Evolutionary conservation across 2,797 vertebrate genomes (phyloP).

Genomic region (Gephyroberyx darwinii): DNA sequence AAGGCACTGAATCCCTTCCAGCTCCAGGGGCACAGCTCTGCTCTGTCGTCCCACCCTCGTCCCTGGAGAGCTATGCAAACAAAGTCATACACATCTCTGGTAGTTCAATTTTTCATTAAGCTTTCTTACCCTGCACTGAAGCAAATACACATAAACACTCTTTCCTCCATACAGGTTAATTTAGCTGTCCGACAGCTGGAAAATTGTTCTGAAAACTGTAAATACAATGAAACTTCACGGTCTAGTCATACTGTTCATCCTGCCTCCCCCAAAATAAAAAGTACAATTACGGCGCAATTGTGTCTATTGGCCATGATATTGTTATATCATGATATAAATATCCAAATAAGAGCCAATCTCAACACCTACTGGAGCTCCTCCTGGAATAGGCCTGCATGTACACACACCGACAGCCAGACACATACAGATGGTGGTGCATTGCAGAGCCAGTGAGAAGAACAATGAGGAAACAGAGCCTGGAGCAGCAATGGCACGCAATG

Average conservation of each 20-base stretch:
- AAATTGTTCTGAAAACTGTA: not conserved
- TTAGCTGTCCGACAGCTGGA: not conserved
- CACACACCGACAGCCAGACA: not conserved
- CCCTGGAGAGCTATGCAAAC: too few species aligned
- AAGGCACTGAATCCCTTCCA: too few species aligned
- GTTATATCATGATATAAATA: not conserved
- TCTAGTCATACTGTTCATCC: too few species aligned
- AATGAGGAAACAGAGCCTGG: constrained; percentile 34
- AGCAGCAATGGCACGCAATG: constrained; percentile 29
- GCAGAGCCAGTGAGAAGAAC: constrained; percentile 32
- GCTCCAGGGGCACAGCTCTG: too few species aligned
- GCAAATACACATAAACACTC: not conserved
- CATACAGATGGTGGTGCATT: constrained; percentile 26
- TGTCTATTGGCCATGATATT: too few species aligned
- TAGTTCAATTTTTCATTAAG: not conserved
- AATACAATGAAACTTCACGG: not conserved
- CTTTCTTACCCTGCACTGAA: too few species aligned
- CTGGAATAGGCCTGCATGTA: not conserved
- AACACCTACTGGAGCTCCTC: not conserved
- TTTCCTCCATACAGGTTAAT: not conserved
- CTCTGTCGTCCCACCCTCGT: too few species aligned
- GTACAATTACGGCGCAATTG: too few species aligned
- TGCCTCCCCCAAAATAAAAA: too few species aligned
- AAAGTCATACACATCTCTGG: not conserved
- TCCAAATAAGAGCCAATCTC: not conserved